A percentile compares a stretch with the other conserved stretches of the same genome.
Evolutionary conservation across 2,888 invertebrate species (phyloP).

Genomic region (Machimus rusticus): DNA sequence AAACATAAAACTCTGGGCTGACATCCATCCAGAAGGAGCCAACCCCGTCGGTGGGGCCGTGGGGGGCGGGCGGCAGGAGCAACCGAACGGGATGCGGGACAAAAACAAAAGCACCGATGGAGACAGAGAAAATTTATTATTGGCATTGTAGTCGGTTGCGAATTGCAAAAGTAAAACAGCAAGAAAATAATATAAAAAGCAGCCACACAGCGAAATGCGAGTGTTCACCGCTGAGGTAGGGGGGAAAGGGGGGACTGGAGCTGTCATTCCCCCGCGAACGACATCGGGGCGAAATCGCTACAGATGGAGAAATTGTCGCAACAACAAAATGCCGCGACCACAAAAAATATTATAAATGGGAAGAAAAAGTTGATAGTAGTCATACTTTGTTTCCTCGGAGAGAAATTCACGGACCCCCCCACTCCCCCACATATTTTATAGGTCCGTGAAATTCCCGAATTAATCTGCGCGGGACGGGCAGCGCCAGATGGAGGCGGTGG

Average conservation of each 20-base stretch:
- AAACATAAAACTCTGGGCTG: constrained; percentile 33
- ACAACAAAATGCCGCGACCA: background rate
- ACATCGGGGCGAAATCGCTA: background rate
- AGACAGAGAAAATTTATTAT: constrained; percentile 37
- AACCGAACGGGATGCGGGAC: constrained; percentile 24
- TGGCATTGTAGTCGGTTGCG: constrained; percentile 39
- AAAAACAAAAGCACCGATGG: constrained; percentile 39
- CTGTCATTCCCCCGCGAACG: background rate
- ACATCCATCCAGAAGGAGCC: constrained; percentile 28
- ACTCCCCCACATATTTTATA: background rate
- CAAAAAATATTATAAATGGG: constrained; percentile 35
- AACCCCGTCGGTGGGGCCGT: background rate
- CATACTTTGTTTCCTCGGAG: constrained; percentile 22
- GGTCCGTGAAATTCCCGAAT: constrained; percentile 22
- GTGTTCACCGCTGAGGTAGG: background rate
- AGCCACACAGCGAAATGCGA: background rate
- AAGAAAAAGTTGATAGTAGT: constrained; percentile 36
- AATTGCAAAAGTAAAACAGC: constrained; percentile 35
- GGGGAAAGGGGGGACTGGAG: background rate
- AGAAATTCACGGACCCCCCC: background rate
- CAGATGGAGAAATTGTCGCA: background rate
- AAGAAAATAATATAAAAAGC: constrained; percentile 22
- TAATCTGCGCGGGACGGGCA: background rate
- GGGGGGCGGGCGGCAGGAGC: background rate
- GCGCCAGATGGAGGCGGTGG: background rate